Evolutionary conservation across 2,888 invertebrate genomes (phyloP), one percentile per base, ranked within the genome.

Genomic region (Dolichomitus sp.): DNA sequence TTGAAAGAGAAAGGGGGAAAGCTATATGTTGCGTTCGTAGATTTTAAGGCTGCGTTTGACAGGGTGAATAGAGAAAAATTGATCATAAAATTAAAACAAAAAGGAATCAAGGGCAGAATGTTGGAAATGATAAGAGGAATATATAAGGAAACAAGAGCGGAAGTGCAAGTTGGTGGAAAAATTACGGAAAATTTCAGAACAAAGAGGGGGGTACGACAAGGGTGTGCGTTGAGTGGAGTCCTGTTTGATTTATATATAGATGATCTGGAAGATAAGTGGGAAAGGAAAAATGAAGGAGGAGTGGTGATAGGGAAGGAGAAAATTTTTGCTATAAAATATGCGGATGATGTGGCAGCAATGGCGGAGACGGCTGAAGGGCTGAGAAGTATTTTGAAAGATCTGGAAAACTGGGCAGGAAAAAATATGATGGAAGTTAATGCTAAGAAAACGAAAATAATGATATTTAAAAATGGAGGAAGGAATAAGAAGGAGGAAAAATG

Each of bases 161-260:
- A 23, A 23, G 72, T 80, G 45, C 68, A 59, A 59, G 23, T 23
- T 23, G 2, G 23, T 23, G 79, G 69, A 0, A 82, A 77, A 45
- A 23, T 84, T 7, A 72, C 84, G 3, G 61, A 75, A 74, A 54
- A 40, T 11, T 84, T 87, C 42, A 33, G 42, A 37, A 81, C 79
- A n/a, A 30, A 19, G 6, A 23, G 23, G 23, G 23, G 23, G 23
- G 23, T 23, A 23, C 1, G 23, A 23, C 82, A 85, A 23, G 85
- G 85, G 1, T 85, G 84, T 40, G 69, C 75, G 6, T 33, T 85
- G 4, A 83, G 84, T 65, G 68, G 80, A 14, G 12, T 78, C 4
- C 19, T 78, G 12, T 85, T 86, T 40, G 61, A 68, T 7, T 30
- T 85, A 11, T 83, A 78, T 45, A 74, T 82, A 40, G 80, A 73